Base-by-base conservation (phyloP, 1,140 invertebrate species). In the Whitmania pigra region DNA sequence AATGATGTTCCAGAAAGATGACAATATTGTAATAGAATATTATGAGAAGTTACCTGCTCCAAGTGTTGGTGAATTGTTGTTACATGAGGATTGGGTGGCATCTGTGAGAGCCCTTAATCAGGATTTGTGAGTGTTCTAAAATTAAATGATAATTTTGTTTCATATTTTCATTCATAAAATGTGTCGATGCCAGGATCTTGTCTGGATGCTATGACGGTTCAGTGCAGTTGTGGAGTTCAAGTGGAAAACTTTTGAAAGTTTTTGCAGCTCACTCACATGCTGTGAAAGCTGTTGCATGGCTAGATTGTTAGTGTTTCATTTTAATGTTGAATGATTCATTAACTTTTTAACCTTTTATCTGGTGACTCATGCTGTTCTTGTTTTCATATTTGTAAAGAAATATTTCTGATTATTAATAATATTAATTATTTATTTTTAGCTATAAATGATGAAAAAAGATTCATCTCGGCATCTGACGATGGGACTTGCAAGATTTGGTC, bases 1-100 rank as follows among this genome's bases (percentile, higher is more conserved):
- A 2, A 15, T 63, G 18, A 63, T 63, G 15, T 63, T 63, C 57
- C 57, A 22, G 29, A 63, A 63, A 63, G 83, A 84, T 81, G 74
- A 75, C 70, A 88, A 90, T 31, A 83, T 95, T 75, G 88, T 91
- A 72, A 85, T 97, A 69, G 93, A 97, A 83, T 97, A 95, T 84
- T 82, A 96, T 53, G 89, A 93, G 80, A 86, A 89, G 76, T 87
- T 88, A 75, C 90, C 92, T 63, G 88, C 93, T 4, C 94, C 94
- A 0, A 86, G 90, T 78, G 93, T 93, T 17, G 86, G 93, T 79
- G 89, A 95, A 79, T 91, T 90, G 78, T 83, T 97, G 68, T 85
- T 92, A 77, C 93, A 96, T 80, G 92, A 97, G 83, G 94, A 97
- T 81, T 97, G 94, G 94, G 91, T 97, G 17, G 89, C 89, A 67